Conservation (phyloP, 2,113 vertebrate genomes). For the Lucifuga dentata region DNA sequence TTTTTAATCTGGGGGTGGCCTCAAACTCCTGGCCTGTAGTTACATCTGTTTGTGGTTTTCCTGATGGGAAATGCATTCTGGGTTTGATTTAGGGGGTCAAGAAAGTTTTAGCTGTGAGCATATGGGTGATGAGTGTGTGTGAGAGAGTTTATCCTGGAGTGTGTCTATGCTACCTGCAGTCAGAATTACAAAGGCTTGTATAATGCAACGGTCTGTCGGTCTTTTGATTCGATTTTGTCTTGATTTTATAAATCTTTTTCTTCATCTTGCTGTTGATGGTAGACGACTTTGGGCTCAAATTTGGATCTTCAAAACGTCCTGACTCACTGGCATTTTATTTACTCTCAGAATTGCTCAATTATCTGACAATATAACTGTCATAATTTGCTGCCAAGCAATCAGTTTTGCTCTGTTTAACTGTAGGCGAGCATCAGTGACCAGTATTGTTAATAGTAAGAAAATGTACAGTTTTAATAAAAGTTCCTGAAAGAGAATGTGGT, state of each 20-base stretch:
- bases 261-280: constrained; percentile 1
- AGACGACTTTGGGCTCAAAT: neutral
- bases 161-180: no score
- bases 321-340: constrained; percentile 21
- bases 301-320: constrained; percentile 27
- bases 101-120: neutral
- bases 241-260: constrained; percentile 13
- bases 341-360: constrained; percentile 51
- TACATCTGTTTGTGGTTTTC: constrained; percentile 40
- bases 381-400: constrained; percentile 54
- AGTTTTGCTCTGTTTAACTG: constrained; percentile 32
- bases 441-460: constrained; percentile 47
- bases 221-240: constrained; percentile 1
- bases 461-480: constrained; percentile 17
- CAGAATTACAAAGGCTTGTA: no score
- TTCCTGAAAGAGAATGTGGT: neutral
- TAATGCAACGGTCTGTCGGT: no score
- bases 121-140: constrained; percentile 22
- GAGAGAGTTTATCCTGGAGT: no score
- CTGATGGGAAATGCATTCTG: constrained; percentile 28
- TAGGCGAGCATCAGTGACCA: constrained; percentile 17
- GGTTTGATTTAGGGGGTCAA: constrained; percentile 32
- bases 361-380: constrained; percentile 48
- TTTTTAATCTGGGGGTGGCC: no score
- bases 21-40: constrained; percentile 13